Evolutionary conservation across 2,113 vertebrate genomes (phyloP).

Genomic region (Charina bottae): DNA sequence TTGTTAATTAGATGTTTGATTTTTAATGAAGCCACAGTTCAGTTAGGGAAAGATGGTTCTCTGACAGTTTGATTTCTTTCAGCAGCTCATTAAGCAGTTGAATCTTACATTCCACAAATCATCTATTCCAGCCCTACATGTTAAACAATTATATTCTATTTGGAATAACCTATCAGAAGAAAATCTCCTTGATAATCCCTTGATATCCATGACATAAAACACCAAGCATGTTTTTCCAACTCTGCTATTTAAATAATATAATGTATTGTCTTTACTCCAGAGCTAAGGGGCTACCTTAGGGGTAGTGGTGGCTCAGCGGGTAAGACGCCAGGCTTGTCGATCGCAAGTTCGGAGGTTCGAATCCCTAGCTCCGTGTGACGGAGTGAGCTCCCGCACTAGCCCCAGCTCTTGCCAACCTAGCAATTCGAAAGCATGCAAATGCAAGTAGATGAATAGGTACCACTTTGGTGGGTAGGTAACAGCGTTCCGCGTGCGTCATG

Average conservation of each 20-base stretch:
- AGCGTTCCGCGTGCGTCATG: too few relatives aligned
- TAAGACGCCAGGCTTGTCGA: too few relatives aligned
- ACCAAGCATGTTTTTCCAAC: background rate
- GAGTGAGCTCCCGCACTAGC: too few relatives aligned
- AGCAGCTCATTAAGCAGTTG: constrained; percentile 5
- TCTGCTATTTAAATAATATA: background rate
- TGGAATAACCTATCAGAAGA: background rate
- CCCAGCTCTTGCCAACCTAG: too few relatives aligned
- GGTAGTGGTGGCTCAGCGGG: too few relatives aligned
- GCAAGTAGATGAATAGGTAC: too few relatives aligned
- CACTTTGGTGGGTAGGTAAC: too few relatives aligned
- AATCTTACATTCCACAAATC: background rate
- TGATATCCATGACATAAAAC: background rate
- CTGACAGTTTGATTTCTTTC: background rate
- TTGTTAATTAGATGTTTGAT: constrained; percentile 12
- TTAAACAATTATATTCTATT: background rate
- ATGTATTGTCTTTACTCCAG: background rate
- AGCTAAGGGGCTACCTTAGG: background rate
- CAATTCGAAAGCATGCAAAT: too few relatives aligned
- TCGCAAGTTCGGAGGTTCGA: too few relatives aligned
- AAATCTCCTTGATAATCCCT: background rate
- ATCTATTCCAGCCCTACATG: background rate
- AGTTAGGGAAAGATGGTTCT: background rate
- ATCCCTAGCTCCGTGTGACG: too few relatives aligned
- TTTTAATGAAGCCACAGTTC: background rate